A percentile compares a stretch with the other conserved stretches of the same genome.
phyloP scores from a whole-genome alignment of 2,797 vertebrate genomes.

The Lagocephalus sceleratus region DNA sequence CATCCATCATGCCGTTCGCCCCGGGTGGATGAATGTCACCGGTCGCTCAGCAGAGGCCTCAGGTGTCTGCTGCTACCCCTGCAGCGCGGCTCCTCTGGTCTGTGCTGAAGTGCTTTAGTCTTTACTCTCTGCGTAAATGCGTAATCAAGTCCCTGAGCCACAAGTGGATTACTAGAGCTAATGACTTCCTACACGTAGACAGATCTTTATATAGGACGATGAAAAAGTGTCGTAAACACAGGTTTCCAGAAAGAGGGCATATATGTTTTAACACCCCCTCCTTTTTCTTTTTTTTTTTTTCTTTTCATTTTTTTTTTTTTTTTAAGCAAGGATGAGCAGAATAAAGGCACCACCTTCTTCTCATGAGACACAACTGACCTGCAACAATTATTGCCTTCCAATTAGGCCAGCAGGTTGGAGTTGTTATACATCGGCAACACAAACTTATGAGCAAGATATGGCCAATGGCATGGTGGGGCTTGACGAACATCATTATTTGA shows the following conservation, averaged over 20 bases:
- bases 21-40: constrained; percentile 8
- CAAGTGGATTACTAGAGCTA: constrained; percentile 74
- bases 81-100: constrained; percentile 7
- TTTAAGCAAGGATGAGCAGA: background rate
- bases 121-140: constrained; percentile 43
- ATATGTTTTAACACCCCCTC: background rate
- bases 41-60: constrained; percentile 20
- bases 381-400: too few species aligned
- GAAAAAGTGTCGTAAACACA: constrained; percentile 23
- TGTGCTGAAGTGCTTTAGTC: constrained; percentile 40
- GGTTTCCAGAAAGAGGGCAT: constrained; percentile 3
- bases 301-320: too few species aligned
- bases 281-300: background rate
- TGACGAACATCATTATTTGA: too few species aligned
- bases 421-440: background rate
- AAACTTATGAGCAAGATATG: background rate
- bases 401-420: too few species aligned
- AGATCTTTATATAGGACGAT: constrained; percentile 48
- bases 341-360: too few species aligned
- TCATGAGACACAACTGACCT: too few species aligned
- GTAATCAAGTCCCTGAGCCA: constrained; percentile 55
- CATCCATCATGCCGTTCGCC: constrained; percentile 15
- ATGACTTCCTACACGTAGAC: constrained; percentile 72
- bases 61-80: constrained; percentile 9
- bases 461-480: too few species aligned